phyloP scores from a whole-genome alignment of 92 coral and sea anemone genomes.

The Porites cylindrica region DNA sequence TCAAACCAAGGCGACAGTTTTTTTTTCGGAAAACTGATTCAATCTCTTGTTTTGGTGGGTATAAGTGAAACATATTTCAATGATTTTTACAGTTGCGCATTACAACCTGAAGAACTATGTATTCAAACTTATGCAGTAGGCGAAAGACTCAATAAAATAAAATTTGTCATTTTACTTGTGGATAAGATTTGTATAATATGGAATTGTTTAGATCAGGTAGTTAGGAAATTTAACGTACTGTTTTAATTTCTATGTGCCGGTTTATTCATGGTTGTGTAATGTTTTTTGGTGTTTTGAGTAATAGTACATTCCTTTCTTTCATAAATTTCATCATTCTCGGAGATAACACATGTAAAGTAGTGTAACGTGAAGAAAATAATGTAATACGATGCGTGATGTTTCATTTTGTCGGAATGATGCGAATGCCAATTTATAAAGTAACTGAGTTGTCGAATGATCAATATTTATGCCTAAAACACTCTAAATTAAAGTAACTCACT shows the following conservation, averaged over 20 bases:
- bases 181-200: too few relatives aligned
- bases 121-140: neutral
- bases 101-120: slow-evolving; percentile 4
- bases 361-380: neutral
- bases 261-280: neutral
- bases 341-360: neutral
- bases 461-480: slow-evolving; percentile 19
- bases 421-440: slow-evolving; percentile 2
- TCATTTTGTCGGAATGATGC: neutral
- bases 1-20: too few relatives aligned
- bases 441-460: neutral
- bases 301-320: too few relatives aligned
- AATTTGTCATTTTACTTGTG: neutral
- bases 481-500: slow-evolving; percentile 7
- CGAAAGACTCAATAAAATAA: neutral
- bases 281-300: neutral
- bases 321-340: neutral
- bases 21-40: too few relatives aligned
- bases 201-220: too few relatives aligned
- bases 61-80: neutral
- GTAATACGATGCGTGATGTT: neutral
- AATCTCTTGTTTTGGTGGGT: too few relatives aligned
- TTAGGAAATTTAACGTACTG: too few relatives aligned
- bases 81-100: slow-evolving; percentile 12
- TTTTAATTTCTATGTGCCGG: too few relatives aligned